A percentile compares a stretch with the other conserved stretches of the same genome.
phyloP scores from a whole-genome alignment of 2,113 vertebrate genomes.

The Macheiramphus alcinus region DNA sequence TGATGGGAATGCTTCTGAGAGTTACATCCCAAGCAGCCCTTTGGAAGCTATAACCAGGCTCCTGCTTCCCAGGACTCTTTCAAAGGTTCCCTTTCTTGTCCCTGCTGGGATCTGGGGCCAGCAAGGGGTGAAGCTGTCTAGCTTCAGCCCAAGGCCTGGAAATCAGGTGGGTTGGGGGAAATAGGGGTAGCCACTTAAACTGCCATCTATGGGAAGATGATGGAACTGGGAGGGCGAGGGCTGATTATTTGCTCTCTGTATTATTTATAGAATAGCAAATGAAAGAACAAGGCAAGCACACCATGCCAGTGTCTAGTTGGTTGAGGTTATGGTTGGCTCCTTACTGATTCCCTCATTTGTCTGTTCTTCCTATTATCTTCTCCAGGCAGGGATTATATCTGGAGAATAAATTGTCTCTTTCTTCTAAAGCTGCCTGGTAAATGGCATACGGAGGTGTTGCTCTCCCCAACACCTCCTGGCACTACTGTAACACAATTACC shows the following conservation, averaged over 20 bases:
- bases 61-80: not conserved
- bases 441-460: not conserved
- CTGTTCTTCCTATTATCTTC: not conserved
- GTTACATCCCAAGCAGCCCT: not conserved
- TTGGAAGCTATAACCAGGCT: not conserved
- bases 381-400: not conserved
- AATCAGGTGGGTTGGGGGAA: not conserved
- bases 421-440: not conserved
- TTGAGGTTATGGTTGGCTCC: not conserved
- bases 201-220: not conserved
- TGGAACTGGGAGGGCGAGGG: not conserved
- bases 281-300: not conserved
- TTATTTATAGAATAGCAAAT: not conserved
- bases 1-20: not conserved
- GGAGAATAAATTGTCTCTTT: not conserved
- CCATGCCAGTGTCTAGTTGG: not conserved
- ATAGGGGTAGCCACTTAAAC: not conserved
- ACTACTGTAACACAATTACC: not conserved
- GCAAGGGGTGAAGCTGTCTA: not conserved
- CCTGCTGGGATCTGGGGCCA: not conserved
- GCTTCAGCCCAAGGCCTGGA: not conserved
- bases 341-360: not conserved
- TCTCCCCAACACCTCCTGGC: not conserved
- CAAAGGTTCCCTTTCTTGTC: not conserved
- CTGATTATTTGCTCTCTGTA: not conserved